phyloP scores from a whole-genome alignment of 2,113 vertebrate genomes.

The Bagarius yarrelli region DNA sequence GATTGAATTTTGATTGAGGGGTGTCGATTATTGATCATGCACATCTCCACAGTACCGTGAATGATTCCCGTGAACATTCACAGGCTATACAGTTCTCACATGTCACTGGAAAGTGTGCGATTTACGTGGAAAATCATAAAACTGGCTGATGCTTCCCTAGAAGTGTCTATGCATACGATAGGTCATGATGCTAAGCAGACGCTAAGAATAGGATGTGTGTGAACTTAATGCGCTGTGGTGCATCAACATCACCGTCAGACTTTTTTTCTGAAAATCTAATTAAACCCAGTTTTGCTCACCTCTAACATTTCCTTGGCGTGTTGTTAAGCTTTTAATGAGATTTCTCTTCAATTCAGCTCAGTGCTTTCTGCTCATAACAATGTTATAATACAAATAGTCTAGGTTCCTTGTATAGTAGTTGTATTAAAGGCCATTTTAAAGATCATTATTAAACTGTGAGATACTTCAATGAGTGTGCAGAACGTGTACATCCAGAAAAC shows the following conservation, averaged over 20 bases:
- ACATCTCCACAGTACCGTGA: no score
- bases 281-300: slow-evolving; percentile 27
- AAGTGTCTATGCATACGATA: slow-evolving; percentile 13
- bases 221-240: background rate
- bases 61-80: background rate
- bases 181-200: slow-evolving; percentile 13
- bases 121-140: background rate
- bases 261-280: slow-evolving; percentile 32
- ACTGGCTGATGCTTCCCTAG: background rate
- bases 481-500: background rate
- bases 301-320: background rate
- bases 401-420: background rate
- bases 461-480: slow-evolving; percentile 6
- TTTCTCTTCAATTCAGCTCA: background rate
- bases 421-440: slow-evolving; percentile 2
- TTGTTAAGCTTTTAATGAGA: slow-evolving; percentile 8
- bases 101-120: background rate
- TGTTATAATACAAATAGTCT: background rate
- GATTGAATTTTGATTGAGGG: background rate
- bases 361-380: background rate
- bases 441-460: background rate
- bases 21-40: background rate
- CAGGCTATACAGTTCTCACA: background rate
- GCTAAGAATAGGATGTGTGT: background rate
- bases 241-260: slow-evolving; percentile 23